Base-by-base conservation (phyloP, 2,888 invertebrate species). In the Idaea straminata region DNA sequence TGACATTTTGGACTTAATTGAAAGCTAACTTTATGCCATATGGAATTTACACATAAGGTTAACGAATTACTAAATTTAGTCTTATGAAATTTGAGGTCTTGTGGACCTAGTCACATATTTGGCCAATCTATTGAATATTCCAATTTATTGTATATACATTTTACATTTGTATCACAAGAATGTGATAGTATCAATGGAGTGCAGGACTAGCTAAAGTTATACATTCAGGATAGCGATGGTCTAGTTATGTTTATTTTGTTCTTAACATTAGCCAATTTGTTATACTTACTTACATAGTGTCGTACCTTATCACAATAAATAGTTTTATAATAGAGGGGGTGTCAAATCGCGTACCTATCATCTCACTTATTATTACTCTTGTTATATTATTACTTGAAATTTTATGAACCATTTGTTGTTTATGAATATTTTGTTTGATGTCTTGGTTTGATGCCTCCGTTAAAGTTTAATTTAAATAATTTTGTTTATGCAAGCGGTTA, bases 21-120 rank as follows among this genome's bases (percentile, higher is more conserved):
- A 91, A 92, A 92, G 92, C 91, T 91, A 91, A 92, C 89, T 91
- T 89, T 91, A 92, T 92, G 92, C 92, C 92, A 92, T 92, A 92
- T 86, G 92, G 92, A 92, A 91, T 91, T 92, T 89, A 89, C 82
- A 91, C 91, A 91, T 92, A 92, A 92, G 91, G 89, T 91, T 92
- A 90, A 92, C 92, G 92, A 92, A 92, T 92, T 92, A 91, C 91
- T 92, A 92, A 92, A 92, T 89, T 91, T 91, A 91, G 91, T 87
- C 85, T 91, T 89, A 91, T 87, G 87, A 88, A 87, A 87, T 25
- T 84, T 81, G 85, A 80, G 92, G 91, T 91, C 91, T 85, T 88
- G 84, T 82, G 82, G 91, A 89, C 92, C 92, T 89, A 92, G 92
- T 92, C 92, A 91, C 89, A 89, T 87, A 84, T 91, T 92, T 89